Percentiles rank a stretch among this genome's conserved stretches.
Evolutionary conservation across 2,113 vertebrate species (phyloP).

Genomic region (Plecturocebus donacophilus): DNA sequence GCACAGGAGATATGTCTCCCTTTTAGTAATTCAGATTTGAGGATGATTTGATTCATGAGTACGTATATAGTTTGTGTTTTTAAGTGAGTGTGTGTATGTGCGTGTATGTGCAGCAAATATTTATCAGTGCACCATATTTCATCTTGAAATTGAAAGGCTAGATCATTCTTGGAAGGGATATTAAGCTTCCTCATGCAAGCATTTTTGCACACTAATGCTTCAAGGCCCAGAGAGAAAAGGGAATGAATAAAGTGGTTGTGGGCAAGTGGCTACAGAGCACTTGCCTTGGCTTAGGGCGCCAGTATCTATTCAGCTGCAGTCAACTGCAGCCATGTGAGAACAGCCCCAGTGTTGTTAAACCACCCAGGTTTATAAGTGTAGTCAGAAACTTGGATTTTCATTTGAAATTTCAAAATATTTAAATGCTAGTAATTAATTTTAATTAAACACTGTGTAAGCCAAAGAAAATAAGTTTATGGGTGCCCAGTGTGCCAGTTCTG

Average conservation of each 20-base stretch:
- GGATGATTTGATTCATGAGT: neutral
- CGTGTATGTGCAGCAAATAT: neutral
- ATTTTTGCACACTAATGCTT: neutral
- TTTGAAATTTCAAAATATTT: neutral
- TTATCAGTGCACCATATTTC: conserved; percentile 9
- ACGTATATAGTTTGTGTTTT: neutral
- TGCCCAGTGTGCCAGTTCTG: neutral
- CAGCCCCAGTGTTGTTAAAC: neutral
- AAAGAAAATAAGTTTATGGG: neutral
- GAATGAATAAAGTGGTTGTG: neutral
- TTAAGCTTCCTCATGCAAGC: neutral
- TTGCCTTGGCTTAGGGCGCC: neutral
- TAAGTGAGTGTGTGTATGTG: neutral
- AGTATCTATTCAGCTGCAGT: neutral
- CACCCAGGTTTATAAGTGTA: neutral
- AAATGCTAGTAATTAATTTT: neutral
- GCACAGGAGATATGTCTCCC: neutral
- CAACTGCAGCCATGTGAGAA: neutral
- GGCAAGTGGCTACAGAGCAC: neutral
- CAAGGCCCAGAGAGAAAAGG: neutral
- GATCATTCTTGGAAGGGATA: neutral
- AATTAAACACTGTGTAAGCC: neutral
- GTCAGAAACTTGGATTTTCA: conserved; percentile 14
- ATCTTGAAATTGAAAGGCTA: conserved; percentile 14
- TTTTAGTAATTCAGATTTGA: conserved; percentile 9